These are phyloP conservation scores for Drosophila nigromelanica DNA, from an alignment of 1,140 invertebrate species.

Conservation along the genomic window DNA sequence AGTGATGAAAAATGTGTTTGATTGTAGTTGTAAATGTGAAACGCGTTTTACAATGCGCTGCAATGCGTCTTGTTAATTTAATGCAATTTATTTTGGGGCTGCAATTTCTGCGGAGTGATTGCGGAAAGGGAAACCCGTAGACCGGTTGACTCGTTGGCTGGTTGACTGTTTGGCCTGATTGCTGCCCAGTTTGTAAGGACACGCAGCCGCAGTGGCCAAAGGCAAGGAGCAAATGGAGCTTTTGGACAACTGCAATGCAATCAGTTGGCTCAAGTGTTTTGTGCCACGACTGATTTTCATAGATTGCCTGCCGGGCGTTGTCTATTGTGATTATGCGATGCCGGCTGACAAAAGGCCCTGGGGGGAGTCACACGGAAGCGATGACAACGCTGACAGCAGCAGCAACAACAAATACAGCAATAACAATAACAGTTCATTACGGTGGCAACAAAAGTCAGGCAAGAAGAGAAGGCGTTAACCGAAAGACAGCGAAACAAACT, in stretches of 20 bases:
- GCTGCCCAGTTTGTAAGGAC: slow-evolving; percentile 19
- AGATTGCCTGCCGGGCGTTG: slow-evolving; percentile 60
- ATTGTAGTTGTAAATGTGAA: slow-evolving; percentile 35
- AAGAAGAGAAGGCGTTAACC: slow-evolving; percentile 59
- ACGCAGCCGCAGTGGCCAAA: slow-evolving; percentile 8
- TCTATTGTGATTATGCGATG: slow-evolving; percentile 78
- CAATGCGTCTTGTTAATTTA: slow-evolving; percentile 46
- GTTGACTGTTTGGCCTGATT: slow-evolving; percentile 20
- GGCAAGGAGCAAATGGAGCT: slow-evolving; percentile 1
- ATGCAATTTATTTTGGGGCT: slow-evolving; percentile 42
- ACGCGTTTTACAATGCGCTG: slow-evolving; percentile 38
- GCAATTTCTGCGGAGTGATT: slow-evolving; percentile 31
- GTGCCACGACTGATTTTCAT: slow-evolving; percentile 39
- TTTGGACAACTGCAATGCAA: slow-evolving; percentile 36
- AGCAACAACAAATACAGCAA: slow-evolving; percentile 11
- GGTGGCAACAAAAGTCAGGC: slow-evolving; percentile 53
- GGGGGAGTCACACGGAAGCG: slow-evolving; percentile 59
- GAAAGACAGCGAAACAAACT: slow-evolving; percentile 40
- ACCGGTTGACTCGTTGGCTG: slow-evolving; percentile 6
- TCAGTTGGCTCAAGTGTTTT: slow-evolving; percentile 43
- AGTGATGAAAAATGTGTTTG: slow-evolving; percentile 33
- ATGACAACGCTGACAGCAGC: slow-evolving; percentile 40
- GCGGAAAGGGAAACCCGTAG: neutral
- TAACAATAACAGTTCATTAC: slow-evolving; percentile 64
- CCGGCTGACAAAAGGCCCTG: slow-evolving; percentile 54